Percentiles rank a stretch among this genome's conserved stretches.
phyloP scores from a whole-genome alignment of 2,797 vertebrate genomes.

The Chrysolophus pictus region DNA sequence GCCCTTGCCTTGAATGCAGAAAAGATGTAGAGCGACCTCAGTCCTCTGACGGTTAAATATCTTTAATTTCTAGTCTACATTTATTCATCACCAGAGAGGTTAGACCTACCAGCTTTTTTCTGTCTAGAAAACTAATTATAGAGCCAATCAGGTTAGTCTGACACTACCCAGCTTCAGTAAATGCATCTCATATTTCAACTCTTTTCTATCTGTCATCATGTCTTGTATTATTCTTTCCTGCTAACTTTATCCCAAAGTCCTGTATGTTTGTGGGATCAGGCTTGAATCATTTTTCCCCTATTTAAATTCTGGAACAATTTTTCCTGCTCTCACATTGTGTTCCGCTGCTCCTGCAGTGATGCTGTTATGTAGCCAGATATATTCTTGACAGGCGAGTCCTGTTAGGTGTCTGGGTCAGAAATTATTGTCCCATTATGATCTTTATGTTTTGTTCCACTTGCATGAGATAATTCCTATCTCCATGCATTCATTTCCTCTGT shows the following conservation, averaged over 20 bases:
- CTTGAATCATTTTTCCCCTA: not conserved
- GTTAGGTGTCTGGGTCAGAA: not conserved
- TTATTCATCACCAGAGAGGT: not conserved
- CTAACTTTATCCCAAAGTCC: not conserved
- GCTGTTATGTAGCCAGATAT: not conserved
- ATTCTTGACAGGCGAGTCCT: not conserved
- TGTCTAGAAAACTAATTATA: not conserved
- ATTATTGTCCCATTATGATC: not conserved
- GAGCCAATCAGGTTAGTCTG: not conserved
- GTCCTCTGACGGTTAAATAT: not conserved
- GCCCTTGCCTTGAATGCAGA: not conserved
- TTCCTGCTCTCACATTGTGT: not conserved
- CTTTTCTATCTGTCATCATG: not conserved
- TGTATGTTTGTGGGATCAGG: not conserved
- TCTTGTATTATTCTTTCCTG: not conserved
- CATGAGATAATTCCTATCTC: constrained; percentile 36
- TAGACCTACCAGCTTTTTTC: not conserved
- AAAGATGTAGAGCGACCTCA: not conserved
- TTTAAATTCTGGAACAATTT: not conserved
- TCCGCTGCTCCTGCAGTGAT: not conserved
- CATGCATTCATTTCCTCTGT: constrained; percentile 11
- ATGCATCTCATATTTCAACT: not conserved
- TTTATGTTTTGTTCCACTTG: not conserved
- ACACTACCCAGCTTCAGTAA: not conserved
- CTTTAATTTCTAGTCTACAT: not conserved